Percentiles rank a stretch among this genome's conserved stretches.
phyloP scores from a whole-genome alignment of 2,888 invertebrate species.

The Patella caerulea region DNA sequence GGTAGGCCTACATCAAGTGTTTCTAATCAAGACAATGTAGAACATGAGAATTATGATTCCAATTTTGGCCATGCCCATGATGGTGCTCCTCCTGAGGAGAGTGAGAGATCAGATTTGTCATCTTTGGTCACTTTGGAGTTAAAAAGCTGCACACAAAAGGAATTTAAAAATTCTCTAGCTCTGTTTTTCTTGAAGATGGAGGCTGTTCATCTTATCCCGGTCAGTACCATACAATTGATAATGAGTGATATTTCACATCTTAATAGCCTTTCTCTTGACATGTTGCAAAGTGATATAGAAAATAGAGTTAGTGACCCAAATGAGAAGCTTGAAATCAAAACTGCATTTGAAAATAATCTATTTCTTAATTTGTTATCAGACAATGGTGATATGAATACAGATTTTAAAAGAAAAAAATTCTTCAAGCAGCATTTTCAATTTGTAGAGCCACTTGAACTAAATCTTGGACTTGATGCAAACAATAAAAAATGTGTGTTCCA shows the following conservation, averaged over 20 bases:
- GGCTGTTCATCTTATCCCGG: background rate
- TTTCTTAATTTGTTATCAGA: background rate
- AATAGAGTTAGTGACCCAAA: background rate
- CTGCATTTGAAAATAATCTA: background rate
- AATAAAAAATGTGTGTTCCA: background rate
- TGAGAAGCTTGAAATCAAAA: slow-evolving; percentile 2
- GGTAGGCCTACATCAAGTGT: too few species aligned
- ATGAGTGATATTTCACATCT: background rate
- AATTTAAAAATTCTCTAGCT: background rate
- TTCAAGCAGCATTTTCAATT: background rate
- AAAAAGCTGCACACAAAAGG: background rate
- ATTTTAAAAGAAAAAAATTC: background rate
- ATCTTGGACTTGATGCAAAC: background rate
- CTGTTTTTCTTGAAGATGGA: slow-evolving; percentile 3
- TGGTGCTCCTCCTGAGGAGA: background rate
- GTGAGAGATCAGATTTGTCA: too few species aligned
- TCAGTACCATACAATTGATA: background rate
- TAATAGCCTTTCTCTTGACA: background rate
- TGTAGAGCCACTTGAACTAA: background rate
- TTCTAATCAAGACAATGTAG: background rate
- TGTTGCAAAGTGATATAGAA: background rate
- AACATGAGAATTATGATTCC: background rate
- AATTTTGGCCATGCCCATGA: background rate
- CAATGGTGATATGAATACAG: background rate
- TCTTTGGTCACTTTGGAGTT: background rate